Evolutionary conservation across 2,113 vertebrate genomes (phyloP), one percentile per base, ranked within the genome.

Genomic region (Elephantulus edwardii): DNA sequence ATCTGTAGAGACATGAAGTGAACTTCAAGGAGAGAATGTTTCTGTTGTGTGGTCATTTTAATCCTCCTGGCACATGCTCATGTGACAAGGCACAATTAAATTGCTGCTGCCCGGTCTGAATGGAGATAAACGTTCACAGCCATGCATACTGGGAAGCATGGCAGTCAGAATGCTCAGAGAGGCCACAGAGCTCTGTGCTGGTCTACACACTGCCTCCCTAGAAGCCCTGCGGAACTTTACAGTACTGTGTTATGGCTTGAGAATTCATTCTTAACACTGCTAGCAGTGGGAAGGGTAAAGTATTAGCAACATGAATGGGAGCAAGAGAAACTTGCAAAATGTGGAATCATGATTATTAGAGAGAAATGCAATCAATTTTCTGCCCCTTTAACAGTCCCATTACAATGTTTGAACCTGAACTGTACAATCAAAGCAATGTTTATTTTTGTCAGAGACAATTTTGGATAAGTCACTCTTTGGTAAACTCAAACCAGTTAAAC

Each of bases 401-500:
- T 76, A 92, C 91, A 95, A 97, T 64, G 93, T 60, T 90, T 95
- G 95, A 97, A 97, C 97, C 97, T 97, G 97, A 98, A 98, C 96
- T 97, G 97, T 97, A 98, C 97, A 97, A 98, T 97, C 97, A 97
- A 97, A 95, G 77, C 40, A 93, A 97, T 97, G 96, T 94, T 94
- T 96, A 93, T 62, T 96, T 97, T 97, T 97, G 97, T 98, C 97
- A 97, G 97, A 97, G 97, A 98, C 96, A 97, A 97, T 97, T 98
- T 98, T 98, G 97, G 97, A 97, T 98, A 98, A 98, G 97, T 98
- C 97, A 98, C 97, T 98, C 98, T 98, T 98, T 98, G 98, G 98
- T 98, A 98, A 98, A 98, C 97, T 98, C 96, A 98, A 98, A 98
- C 98, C 97, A 96, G 96, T 96, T 95, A 35, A 95, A 97, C 93